phyloP scores from a whole-genome alignment of 2,797 vertebrate species.

The Sardinella longiceps region DNA sequence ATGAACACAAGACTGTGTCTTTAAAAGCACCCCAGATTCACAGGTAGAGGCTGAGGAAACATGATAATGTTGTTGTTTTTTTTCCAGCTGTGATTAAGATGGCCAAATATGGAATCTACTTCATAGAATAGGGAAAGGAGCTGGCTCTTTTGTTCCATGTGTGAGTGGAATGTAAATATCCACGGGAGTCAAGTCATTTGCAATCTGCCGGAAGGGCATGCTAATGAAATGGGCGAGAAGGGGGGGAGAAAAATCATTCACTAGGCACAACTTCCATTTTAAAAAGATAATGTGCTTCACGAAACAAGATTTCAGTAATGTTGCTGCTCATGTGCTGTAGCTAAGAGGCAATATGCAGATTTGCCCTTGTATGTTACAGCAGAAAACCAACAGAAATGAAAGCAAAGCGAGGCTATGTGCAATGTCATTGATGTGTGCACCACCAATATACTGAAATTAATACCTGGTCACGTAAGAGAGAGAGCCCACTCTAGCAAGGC shows the following conservation, averaged over 20 bases:
- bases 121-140: conserved; percentile 25
- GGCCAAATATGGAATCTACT: conserved; percentile 32
- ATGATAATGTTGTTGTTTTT: neutral
- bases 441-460: conserved; percentile 7
- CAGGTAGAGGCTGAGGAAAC: neutral
- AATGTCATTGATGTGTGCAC: neutral
- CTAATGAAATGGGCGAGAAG: conserved; percentile 44
- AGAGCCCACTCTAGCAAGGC: conserved; percentile 38
- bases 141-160: conserved; percentile 33
- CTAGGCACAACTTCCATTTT: conserved; percentile 32
- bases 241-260: conserved; percentile 25
- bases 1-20: neutral
- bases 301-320: conserved; percentile 26
- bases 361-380: neutral
- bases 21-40: neutral
- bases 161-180: conserved; percentile 50
- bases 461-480: conserved; percentile 23
- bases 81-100: neutral
- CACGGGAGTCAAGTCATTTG: conserved; percentile 43
- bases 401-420: neutral
- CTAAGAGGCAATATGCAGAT: neutral
- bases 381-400: conserved; percentile 1
- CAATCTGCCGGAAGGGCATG: conserved; percentile 43
- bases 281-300: conserved; percentile 24
- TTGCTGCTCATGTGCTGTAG: conserved; percentile 9